phyloP scores from a whole-genome alignment of 2,888 invertebrate genomes.

The Chymomyza fuscimana region DNA sequence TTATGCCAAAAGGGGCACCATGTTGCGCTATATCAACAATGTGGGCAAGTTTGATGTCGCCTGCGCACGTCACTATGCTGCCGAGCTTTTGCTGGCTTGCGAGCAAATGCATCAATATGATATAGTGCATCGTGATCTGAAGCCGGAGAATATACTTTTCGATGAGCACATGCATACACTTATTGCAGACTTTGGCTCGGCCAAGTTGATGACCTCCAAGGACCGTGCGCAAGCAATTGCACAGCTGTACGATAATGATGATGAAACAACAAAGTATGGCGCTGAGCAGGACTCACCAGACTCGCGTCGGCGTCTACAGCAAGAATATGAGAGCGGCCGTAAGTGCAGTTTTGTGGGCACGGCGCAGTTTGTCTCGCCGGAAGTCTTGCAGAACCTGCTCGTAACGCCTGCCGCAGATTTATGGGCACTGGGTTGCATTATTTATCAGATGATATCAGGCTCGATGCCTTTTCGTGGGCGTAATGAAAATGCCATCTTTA shows the following conservation, averaged over 20 bases:
- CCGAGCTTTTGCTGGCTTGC: conserved; percentile 94
- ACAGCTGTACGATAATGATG: conserved; percentile 27
- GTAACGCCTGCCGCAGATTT: conserved; percentile 91
- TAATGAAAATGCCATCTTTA: conserved; percentile 97
- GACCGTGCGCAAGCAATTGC: conserved; percentile 47
- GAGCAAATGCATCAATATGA: conserved; percentile 93
- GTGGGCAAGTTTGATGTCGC: conserved; percentile 93
- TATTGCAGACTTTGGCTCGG: conserved; percentile 98
- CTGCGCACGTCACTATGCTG: conserved; percentile 95
- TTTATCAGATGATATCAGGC: conserved; percentile 98
- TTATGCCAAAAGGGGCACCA: conserved; percentile 96
- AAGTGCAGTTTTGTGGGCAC: conserved; percentile 97
- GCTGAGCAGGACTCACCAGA: conserved; percentile 54
- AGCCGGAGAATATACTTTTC: conserved; percentile 97
- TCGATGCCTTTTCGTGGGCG: conserved; percentile 94
- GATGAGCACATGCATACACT: conserved; percentile 97
- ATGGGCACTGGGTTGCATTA: conserved; percentile 98
- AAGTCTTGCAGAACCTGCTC: conserved; percentile 90
- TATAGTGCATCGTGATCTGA: conserved; percentile 97
- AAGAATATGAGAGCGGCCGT: conserved; percentile 79
- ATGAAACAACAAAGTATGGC: conserved; percentile 16
- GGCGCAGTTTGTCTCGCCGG: conserved; percentile 99
- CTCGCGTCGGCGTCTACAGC: conserved; percentile 71
- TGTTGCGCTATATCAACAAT: conserved; percentile 94
- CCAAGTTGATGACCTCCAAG: conserved; percentile 86